These are phyloP conservation scores for Lophius americanus DNA, from an alignment of 2,797 vertebrate species.

Conservation along the genomic window DNA sequence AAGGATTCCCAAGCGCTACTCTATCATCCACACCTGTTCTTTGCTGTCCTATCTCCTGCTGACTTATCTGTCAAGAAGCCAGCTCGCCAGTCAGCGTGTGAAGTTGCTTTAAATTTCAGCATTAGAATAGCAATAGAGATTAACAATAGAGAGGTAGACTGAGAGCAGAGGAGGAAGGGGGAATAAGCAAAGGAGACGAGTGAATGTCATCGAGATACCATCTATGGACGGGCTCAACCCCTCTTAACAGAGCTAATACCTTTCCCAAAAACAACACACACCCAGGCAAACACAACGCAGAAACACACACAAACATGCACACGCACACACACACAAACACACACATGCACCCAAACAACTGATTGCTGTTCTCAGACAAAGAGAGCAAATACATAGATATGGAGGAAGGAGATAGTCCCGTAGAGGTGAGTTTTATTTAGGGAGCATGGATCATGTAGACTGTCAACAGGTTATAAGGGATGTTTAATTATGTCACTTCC, in stretches of 20 bases:
- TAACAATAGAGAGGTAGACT: conserved; percentile 60
- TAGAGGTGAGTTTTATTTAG: conserved; percentile 19
- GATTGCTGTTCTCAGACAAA: conserved; percentile 6
- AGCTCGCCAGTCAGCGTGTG: conserved; percentile 47
- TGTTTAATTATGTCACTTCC: conserved; percentile 14
- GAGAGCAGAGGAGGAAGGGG: conserved; percentile 28
- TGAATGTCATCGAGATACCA: conserved; percentile 70
- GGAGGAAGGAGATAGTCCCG: conserved; percentile 15
- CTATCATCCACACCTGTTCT: conserved; percentile 16
- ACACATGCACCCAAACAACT: background rate
- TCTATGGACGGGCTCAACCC: conserved; percentile 47
- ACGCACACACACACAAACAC: no score
- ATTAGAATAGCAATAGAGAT: conserved; percentile 80
- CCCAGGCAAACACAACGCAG: conserved; percentile 5
- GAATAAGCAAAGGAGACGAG: conserved; percentile 44
- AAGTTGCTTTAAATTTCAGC: conserved; percentile 78
- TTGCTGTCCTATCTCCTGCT: conserved; percentile 18
- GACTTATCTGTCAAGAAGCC: conserved; percentile 55
- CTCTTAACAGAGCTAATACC: conserved; percentile 37
- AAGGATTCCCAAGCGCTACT: conserved; percentile 43
- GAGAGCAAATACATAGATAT: background rate
- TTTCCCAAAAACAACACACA: conserved; percentile 34
- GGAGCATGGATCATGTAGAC: conserved; percentile 19
- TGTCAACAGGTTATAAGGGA: conserved; percentile 18
- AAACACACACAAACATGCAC: no score